These are phyloP conservation scores for Antigone vipio DNA, from an alignment of 2,113 vertebrate genomes.

Conservation along the genomic window DNA sequence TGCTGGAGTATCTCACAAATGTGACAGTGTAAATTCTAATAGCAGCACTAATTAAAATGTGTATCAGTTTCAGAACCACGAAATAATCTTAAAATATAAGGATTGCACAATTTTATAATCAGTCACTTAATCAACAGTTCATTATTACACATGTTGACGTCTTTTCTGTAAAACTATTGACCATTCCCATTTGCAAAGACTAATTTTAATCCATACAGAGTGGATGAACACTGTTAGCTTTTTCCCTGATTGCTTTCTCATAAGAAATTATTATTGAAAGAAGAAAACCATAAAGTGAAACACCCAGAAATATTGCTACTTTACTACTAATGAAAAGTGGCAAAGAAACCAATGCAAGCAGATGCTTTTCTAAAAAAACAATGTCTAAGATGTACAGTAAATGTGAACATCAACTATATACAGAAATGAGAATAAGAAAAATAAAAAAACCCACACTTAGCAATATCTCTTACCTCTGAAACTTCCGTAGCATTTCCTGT, in stretches of 20 bases:
- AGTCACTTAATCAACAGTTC: background rate
- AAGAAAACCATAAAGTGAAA: background rate
- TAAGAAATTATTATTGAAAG: background rate
- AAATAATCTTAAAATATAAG: background rate
- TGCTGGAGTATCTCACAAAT: slow-evolving; percentile 61
- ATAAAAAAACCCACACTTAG: background rate
- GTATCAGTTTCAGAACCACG: background rate
- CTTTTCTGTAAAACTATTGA: background rate
- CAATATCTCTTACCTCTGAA: background rate
- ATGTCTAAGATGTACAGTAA: background rate
- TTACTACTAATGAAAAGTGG: background rate
- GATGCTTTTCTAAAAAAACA: background rate
- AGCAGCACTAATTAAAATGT: background rate
- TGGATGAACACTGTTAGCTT: background rate
- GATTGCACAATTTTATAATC: background rate
- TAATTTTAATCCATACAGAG: background rate
- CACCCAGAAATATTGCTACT: background rate
- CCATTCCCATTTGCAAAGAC: background rate
- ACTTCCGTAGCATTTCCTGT: background rate
- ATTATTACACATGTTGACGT: background rate
- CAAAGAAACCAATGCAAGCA: background rate
- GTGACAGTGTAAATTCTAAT: background rate
- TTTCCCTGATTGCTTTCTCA: background rate
- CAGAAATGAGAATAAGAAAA: background rate
- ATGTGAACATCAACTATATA: background rate